Evolutionary conservation across 2,888 invertebrate species (phyloP).

Genomic region (Cephus pulcher): DNA sequence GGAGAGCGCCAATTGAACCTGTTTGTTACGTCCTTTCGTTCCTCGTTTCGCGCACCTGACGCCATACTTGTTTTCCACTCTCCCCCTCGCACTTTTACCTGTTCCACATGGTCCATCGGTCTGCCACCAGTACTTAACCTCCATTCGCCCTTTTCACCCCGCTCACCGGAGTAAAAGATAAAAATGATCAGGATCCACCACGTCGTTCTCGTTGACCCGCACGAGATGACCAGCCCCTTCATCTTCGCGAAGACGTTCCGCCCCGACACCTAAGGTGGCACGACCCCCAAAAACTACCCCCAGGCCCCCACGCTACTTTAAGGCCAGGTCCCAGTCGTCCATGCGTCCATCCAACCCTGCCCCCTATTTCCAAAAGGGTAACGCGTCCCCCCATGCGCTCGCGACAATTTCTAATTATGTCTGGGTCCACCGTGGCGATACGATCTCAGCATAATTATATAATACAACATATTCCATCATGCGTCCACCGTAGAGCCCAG

Average conservation of each 20-base stretch:
- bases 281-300: not conserved
- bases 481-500: conserved; percentile 46
- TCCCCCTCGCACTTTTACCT: not conserved
- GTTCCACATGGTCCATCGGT: not conserved
- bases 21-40: conserved; percentile 27
- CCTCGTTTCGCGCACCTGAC: conserved; percentile 15
- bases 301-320: not conserved
- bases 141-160: not conserved
- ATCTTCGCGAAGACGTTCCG: no score
- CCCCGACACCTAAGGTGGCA: not conserved
- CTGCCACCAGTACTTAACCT: not conserved
- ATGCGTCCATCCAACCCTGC: not conserved
- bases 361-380: not conserved
- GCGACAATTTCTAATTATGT: conserved; percentile 52
- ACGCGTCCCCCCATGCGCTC: not conserved
- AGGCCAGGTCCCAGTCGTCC: no score
- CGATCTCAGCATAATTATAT: conserved; percentile 54
- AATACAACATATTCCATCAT: conserved; percentile 54
- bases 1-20: not conserved
- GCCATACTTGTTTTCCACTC: not conserved
- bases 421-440: conserved; percentile 43
- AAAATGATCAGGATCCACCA: not conserved
- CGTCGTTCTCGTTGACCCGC: not conserved
- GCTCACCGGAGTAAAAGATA: not conserved
- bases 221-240: no score